Conservation (phyloP, 2,113 vertebrate species). For the Dasyurus viverrinus region DNA sequence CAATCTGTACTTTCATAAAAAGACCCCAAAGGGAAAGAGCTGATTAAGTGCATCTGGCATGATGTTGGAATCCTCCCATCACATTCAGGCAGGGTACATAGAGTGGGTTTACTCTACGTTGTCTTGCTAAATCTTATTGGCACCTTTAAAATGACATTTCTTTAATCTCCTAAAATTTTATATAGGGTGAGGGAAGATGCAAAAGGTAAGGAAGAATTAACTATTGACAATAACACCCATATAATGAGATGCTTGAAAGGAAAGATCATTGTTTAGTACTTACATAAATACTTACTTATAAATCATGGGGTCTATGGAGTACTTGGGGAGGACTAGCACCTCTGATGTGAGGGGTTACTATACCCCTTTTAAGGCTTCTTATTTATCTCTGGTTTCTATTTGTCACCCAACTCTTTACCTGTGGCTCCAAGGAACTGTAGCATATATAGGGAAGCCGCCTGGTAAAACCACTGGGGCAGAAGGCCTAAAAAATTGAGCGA, state of each 20-base stretch:
- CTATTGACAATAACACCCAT: neutral
- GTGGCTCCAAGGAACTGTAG: neutral
- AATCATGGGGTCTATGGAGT: neutral
- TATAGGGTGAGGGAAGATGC: neutral
- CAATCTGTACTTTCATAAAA: conserved; percentile 18
- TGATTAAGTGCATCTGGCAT: neutral
- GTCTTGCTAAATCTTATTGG: neutral
- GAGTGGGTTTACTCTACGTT: neutral
- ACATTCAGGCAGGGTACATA: neutral
- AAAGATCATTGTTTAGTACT: neutral
- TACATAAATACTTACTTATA: neutral
- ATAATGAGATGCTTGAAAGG: neutral
- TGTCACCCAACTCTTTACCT: neutral
- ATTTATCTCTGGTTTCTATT: neutral
- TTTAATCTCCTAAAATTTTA: neutral
- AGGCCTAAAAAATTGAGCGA: neutral
- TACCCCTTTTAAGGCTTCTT: neutral
- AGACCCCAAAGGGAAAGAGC: neutral
- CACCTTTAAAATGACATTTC: neutral
- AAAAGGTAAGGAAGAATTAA: neutral
- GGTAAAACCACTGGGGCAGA: neutral
- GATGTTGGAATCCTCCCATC: neutral
- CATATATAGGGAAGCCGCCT: neutral
- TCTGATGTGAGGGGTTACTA: neutral
- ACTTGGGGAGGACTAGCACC: neutral